Evolutionary conservation across 2,797 vertebrate species (phyloP).

Genomic region (Tapera naevia): DNA sequence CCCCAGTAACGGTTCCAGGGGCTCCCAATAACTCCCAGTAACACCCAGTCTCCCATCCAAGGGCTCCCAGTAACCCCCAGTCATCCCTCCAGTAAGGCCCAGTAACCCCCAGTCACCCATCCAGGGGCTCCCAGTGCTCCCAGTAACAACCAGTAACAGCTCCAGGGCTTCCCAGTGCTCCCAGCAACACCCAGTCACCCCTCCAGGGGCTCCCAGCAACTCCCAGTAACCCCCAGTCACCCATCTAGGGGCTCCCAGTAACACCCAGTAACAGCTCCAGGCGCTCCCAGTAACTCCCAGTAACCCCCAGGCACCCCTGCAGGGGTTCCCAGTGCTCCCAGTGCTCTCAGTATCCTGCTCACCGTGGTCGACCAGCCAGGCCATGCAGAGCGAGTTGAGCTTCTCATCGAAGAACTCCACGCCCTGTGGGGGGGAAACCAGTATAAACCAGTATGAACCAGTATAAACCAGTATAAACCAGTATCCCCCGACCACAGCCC

Average conservation of each 20-base stretch:
- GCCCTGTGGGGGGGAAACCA: slow-evolving; percentile 39
- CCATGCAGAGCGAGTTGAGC: slow-evolving; percentile 80
- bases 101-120: not conserved
- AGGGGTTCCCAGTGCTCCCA: not conserved
- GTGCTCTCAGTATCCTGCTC: not conserved
- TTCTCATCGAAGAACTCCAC: slow-evolving; percentile 82
- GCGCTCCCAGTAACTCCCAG: too few relatives aligned
- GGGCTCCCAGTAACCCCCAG: not conserved
- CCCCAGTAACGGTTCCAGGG: too few relatives aligned
- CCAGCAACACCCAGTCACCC: not conserved
- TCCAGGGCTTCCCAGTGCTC: not conserved
- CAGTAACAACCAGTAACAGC: too few relatives aligned
- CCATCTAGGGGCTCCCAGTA: not conserved
- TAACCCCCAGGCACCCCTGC: not conserved
- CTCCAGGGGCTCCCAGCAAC: too few relatives aligned
- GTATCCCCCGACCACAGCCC: too few relatives aligned
- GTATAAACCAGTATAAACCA: not conserved
- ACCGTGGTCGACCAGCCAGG: slow-evolving; percentile 81
- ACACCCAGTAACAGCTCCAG: not conserved
- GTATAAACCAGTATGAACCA: not conserved
- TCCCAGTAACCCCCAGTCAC: too few relatives aligned
- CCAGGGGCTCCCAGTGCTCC: too few relatives aligned
- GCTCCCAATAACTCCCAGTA: too few relatives aligned
- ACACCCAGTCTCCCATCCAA: too few relatives aligned
- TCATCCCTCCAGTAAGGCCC: not conserved